These are phyloP conservation scores for Megaptera novaeangliae DNA, from an alignment of 2,113 vertebrate genomes.

Conservation along the genomic window DNA sequence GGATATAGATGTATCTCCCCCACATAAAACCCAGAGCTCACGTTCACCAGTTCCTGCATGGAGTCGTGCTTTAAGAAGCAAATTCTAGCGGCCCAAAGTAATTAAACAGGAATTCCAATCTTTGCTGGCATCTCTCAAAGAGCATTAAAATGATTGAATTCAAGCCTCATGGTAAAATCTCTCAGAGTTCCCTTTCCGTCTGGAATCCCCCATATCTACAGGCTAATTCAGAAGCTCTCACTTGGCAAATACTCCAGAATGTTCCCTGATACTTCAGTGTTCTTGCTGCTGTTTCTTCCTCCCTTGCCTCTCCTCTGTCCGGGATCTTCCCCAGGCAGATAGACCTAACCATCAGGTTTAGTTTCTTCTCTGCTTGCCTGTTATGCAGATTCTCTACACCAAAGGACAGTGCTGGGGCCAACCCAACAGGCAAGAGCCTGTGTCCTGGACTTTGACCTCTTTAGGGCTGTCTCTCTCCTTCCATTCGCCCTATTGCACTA, in stretches of 20 bases:
- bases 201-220: neutral
- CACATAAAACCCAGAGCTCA: neutral
- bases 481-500: neutral
- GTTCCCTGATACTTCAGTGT: neutral
- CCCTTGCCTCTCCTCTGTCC: neutral
- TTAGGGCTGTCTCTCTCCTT: accelerated
- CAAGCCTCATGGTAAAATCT: neutral
- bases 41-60: neutral
- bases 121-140: constrained; percentile 6
- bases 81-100: neutral
- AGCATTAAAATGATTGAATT: neutral
- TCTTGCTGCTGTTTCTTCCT: neutral
- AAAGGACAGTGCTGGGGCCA: neutral
- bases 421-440: neutral
- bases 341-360: neutral
- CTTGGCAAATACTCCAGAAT: neutral
- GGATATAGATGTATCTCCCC: neutral
- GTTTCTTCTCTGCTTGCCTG: neutral
- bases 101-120: neutral
- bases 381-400: neutral
- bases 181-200: neutral
- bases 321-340: neutral
- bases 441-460: neutral
- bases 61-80: constrained; percentile 14
- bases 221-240: neutral